Evolutionary conservation across 2,888 invertebrate genomes (phyloP).

Genomic region (Itoplectis maculator): DNA sequence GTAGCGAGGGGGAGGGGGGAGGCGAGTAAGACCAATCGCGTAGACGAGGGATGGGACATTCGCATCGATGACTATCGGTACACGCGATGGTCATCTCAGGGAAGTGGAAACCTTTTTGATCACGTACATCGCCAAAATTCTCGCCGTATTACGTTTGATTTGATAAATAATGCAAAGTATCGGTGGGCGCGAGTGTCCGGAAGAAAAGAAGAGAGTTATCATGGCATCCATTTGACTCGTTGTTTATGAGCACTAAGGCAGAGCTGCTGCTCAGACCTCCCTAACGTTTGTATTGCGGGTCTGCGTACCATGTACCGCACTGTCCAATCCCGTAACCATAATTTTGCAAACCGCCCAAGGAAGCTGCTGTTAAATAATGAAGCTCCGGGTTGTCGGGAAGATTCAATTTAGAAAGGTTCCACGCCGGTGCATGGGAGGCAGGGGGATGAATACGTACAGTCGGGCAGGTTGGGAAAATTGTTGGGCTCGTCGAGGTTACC

Average conservation of each 20-base stretch:
- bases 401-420: conserved; percentile 79
- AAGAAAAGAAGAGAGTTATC: conserved; percentile 68
- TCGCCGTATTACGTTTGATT: background rate
- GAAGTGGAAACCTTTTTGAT: conserved; percentile 2
- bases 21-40: conserved; percentile 47
- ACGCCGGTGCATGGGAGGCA: conserved; percentile 12
- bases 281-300: conserved; percentile 43
- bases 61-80: conserved; percentile 47
- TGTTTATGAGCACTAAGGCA: conserved; percentile 45
- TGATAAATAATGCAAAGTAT: conserved; percentile 42
- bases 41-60: conserved; percentile 36
- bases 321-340: conserved; percentile 80
- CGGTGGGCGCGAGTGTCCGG: conserved; percentile 48
- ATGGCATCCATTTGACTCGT: conserved; percentile 27
- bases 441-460: conserved; percentile 50
- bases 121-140: conserved; percentile 3
- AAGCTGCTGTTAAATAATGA: conserved; percentile 81
- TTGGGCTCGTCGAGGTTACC: conserved; percentile 25
- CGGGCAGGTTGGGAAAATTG: conserved; percentile 17
- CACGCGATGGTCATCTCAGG: conserved; percentile 17
- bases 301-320: conserved; percentile 64
- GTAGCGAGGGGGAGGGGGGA: conserved; percentile 5
- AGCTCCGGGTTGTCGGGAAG: conserved; percentile 77
- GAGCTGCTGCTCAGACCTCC: conserved; percentile 49
- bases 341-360: conserved; percentile 80